phyloP scores from a whole-genome alignment of 2,113 vertebrate genomes.

The Hydrolagus affinis region DNA sequence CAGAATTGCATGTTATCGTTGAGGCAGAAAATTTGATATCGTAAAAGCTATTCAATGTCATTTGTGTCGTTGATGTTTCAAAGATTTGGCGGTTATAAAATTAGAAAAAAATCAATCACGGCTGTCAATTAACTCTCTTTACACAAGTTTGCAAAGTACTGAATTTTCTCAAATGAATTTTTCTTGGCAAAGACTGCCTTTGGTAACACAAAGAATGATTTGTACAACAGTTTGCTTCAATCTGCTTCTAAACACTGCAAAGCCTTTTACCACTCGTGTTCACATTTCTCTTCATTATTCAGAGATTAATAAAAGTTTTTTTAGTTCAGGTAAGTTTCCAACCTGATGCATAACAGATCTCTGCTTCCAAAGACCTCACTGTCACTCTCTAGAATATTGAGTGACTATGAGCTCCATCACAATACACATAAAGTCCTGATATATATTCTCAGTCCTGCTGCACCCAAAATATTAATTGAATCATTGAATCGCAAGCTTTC shows the following conservation, averaged over 20 bases:
- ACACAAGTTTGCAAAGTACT: slow-evolving; percentile 14
- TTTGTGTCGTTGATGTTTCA: background rate
- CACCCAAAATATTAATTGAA: too few species aligned
- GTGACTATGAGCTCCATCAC: background rate
- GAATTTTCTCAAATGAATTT: slow-evolving; percentile 22
- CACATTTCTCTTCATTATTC: background rate
- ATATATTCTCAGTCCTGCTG: too few species aligned
- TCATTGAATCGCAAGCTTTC: too few species aligned
- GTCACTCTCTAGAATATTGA: background rate
- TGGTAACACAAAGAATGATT: background rate
- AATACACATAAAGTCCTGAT: too few species aligned
- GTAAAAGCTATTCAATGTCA: background rate
- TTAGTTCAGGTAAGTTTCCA: too few species aligned
- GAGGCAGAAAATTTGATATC: background rate
- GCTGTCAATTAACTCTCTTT: background rate
- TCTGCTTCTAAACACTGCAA: background rate
- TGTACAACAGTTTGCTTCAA: background rate
- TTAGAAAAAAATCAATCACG: slow-evolving; percentile 2
- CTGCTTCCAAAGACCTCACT: background rate
- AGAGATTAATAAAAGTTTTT: background rate
- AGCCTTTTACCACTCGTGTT: background rate
- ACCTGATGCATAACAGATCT: background rate
- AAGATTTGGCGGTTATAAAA: background rate
- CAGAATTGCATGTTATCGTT: background rate
- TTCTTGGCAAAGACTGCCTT: background rate